phyloP scores from a whole-genome alignment of 92 coral and sea anemone species.

The Pocillopora meandrina region DNA sequence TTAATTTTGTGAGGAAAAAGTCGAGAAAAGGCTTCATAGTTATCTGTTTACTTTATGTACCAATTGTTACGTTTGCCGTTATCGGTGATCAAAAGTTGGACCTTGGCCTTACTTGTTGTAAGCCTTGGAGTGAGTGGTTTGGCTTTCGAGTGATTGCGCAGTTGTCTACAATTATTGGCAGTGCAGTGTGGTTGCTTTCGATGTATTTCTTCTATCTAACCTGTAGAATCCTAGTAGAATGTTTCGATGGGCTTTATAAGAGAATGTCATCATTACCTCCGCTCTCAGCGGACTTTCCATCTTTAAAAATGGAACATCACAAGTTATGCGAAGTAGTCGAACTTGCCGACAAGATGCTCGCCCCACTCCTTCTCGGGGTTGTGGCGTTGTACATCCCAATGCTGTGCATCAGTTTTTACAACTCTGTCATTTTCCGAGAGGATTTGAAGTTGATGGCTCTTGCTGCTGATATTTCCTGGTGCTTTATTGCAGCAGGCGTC shows the following conservation, averaged over 20 bases:
- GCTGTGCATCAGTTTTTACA: neutral
- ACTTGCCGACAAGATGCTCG: conserved; percentile 9
- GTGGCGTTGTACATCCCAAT: neutral
- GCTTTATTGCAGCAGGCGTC: neutral
- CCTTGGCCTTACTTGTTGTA: neutral
- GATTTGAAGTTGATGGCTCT: neutral
- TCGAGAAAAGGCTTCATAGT: neutral
- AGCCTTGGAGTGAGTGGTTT: neutral
- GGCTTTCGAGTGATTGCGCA: neutral
- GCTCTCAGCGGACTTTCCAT: neutral
- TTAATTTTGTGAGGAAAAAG: neutral
- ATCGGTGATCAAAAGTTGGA: neutral
- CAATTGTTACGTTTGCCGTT: too few species aligned
- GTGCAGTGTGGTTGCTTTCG: neutral
- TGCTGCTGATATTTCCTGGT: neutral
- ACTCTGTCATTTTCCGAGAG: neutral
- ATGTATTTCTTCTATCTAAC: neutral
- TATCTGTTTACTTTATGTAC: neutral
- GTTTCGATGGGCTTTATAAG: neutral
- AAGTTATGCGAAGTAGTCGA: conserved; percentile 11
- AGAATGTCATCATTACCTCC: neutral
- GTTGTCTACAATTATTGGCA: neutral
- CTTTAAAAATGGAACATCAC: conserved; percentile 6
- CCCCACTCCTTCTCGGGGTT: neutral
- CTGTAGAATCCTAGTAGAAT: neutral